Conservation (phyloP, 1,140 invertebrate species). For the Tenebrio molitor region DNA sequence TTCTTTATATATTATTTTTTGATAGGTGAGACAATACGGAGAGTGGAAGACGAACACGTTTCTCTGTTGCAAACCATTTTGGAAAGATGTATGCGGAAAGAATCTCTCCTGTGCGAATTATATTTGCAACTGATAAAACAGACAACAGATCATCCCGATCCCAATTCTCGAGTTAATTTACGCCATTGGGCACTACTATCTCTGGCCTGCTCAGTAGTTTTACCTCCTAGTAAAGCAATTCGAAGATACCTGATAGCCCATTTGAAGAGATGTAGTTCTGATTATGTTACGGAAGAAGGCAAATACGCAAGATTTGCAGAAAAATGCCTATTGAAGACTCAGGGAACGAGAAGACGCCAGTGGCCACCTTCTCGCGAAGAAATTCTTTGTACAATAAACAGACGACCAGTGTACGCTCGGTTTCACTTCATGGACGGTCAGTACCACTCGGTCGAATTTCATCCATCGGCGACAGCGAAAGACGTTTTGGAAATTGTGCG, state of each 20-base stretch:
- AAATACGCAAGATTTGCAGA: conserved; percentile 95
- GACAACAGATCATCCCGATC: conserved; percentile 94
- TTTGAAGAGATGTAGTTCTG: conserved; percentile 88
- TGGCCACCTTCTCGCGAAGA: conserved; percentile 95
- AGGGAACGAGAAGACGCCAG: conserved; percentile 87
- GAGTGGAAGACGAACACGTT: conserved; percentile 88
- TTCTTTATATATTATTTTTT: conserved; percentile 41
- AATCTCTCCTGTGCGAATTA: conserved; percentile 89
- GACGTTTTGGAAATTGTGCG: conserved; percentile 93
- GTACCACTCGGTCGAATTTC: conserved; percentile 95
- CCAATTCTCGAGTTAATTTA: conserved; percentile 88
- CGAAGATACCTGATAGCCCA: conserved; percentile 93
- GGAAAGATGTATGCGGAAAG: conserved; percentile 91
- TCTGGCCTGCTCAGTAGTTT: conserved; percentile 87
- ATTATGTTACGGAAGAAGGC: conserved; percentile 93
- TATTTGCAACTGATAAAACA: conserved; percentile 93
- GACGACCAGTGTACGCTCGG: conserved; percentile 90
- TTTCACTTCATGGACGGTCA: conserved; percentile 96
- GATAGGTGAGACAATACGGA: conserved; percentile 65
- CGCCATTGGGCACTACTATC: conserved; percentile 94
- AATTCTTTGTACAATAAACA: conserved; percentile 92
- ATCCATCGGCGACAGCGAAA: conserved; percentile 92
- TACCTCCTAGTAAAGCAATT: conserved; percentile 86
- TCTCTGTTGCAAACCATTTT: conserved; percentile 89
- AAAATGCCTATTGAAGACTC: conserved; percentile 89